A percentile compares a stretch with the other conserved stretches of the same genome.
These are phyloP conservation scores for Anarrhichthys ocellatus DNA, from an alignment of 2,113 vertebrate species.

Conservation along the genomic window DNA sequence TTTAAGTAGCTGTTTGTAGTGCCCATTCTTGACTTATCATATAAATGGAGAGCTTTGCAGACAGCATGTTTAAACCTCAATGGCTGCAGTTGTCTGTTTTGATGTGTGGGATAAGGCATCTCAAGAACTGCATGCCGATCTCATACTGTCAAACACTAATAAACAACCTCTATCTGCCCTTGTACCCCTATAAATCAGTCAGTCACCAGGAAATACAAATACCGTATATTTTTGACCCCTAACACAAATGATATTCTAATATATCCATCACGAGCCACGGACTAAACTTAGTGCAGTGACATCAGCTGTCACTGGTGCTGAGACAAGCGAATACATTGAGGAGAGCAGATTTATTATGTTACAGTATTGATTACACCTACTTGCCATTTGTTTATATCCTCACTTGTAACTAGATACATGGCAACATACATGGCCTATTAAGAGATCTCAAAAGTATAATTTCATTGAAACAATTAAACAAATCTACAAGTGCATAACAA, in stretches of 20 bases:
- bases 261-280: background rate
- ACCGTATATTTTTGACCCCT: slow-evolving; percentile 10
- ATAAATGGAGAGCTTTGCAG: background rate
- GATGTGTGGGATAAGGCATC: background rate
- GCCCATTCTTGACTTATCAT: background rate
- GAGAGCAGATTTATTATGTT: slow-evolving; percentile 7
- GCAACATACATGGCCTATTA: too few species aligned
- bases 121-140: background rate
- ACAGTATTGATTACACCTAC: background rate
- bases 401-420: background rate
- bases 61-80: background rate
- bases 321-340: slow-evolving; percentile 24
- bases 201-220: background rate
- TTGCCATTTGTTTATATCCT: background rate
- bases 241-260: slow-evolving; percentile 25
- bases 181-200: background rate
- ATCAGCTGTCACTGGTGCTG: slow-evolving; percentile 54
- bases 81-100: background rate
- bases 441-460: background rate
- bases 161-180: background rate
- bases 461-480: background rate
- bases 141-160: background rate
- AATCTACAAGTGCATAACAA: background rate
- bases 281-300: slow-evolving; percentile 52
- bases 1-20: background rate